Evolutionary conservation across 2,797 vertebrate genomes (phyloP).

Genomic region (Semotilus atromaculatus): DNA sequence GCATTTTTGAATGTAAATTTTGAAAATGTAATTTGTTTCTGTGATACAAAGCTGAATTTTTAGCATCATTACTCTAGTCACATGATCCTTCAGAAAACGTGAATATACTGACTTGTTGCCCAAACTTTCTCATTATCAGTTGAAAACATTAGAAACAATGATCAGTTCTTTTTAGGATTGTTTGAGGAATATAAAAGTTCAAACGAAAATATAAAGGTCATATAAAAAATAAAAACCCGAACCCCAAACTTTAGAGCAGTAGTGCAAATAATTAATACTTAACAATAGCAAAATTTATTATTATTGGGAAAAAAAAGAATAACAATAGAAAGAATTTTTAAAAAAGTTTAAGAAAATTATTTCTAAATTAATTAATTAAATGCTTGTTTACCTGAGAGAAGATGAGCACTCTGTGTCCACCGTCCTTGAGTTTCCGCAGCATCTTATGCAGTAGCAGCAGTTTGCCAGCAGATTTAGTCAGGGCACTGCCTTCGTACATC

Average conservation of each 20-base stretch:
- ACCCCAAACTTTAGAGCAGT: not conserved
- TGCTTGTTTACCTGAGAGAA: conserved; percentile 89
- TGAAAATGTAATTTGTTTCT: not conserved
- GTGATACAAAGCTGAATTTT: not conserved
- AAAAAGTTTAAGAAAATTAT: not conserved
- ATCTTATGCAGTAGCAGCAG: conserved; percentile 93
- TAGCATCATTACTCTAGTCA: not conserved
- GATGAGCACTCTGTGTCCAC: conserved; percentile 94
- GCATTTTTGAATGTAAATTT: too few species aligned
- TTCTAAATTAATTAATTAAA: not conserved
- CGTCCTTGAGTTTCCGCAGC: conserved; percentile 94
- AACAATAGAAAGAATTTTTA: too few species aligned
- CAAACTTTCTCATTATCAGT: not conserved
- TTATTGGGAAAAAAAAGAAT: too few species aligned
- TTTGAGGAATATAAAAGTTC: not conserved
- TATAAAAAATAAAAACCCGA: too few species aligned
- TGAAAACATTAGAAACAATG: not conserved
- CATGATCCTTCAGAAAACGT: not conserved
- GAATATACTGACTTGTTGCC: not conserved
- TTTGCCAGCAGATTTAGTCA: conserved; percentile 94
- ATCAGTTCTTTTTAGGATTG: not conserved
- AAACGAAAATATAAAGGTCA: not conserved
- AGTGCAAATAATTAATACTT: not conserved
- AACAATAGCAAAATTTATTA: not conserved
- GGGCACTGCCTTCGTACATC: conserved; percentile 93